Evolutionary conservation across 1,140 invertebrate genomes (phyloP).

Genomic region (Tetragnatha versicolor): DNA sequence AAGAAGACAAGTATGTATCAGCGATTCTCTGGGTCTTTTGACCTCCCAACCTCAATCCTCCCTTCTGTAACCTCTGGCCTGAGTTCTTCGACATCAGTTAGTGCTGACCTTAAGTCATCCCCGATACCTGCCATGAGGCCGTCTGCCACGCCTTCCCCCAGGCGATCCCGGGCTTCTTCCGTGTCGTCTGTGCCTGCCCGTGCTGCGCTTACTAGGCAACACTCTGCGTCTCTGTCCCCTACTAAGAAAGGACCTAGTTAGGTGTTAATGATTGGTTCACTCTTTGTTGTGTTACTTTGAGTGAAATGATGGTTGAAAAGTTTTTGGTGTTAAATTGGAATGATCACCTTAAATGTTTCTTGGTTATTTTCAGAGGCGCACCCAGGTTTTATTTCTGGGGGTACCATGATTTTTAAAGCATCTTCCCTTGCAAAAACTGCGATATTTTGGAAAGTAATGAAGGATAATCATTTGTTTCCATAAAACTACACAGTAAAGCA

Average conservation of each 20-base stretch:
- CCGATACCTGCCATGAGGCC: conserved; percentile 9
- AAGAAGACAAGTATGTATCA: conserved; percentile 56
- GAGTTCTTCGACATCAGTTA: conserved; percentile 47
- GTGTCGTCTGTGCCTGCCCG: conserved; percentile 24
- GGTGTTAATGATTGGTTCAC: too few relatives aligned
- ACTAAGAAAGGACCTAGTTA: conserved; percentile 22
- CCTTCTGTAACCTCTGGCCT: conserved; percentile 38
- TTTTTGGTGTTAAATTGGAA: too few relatives aligned
- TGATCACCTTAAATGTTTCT: too few relatives aligned
- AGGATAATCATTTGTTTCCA: too few relatives aligned
- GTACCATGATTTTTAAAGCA: too few relatives aligned
- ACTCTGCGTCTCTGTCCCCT: conserved; percentile 40
- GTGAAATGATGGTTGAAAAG: too few relatives aligned
- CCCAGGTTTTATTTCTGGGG: too few relatives aligned
- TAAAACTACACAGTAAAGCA: too few relatives aligned
- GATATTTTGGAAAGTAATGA: too few relatives aligned
- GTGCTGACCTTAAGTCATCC: conserved; percentile 45
- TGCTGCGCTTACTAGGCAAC: conserved; percentile 24
- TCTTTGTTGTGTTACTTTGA: too few relatives aligned
- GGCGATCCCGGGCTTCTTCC: conserved; percentile 49
- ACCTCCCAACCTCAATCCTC: conserved; percentile 52
- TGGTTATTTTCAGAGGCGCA: too few relatives aligned
- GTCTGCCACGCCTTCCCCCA: conserved; percentile 14
- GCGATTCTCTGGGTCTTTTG: conserved; percentile 56
- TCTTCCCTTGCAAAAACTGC: too few relatives aligned